Evolutionary conservation across 2,888 invertebrate genomes (phyloP).

Genomic region (Galerucella nymphaeae): DNA sequence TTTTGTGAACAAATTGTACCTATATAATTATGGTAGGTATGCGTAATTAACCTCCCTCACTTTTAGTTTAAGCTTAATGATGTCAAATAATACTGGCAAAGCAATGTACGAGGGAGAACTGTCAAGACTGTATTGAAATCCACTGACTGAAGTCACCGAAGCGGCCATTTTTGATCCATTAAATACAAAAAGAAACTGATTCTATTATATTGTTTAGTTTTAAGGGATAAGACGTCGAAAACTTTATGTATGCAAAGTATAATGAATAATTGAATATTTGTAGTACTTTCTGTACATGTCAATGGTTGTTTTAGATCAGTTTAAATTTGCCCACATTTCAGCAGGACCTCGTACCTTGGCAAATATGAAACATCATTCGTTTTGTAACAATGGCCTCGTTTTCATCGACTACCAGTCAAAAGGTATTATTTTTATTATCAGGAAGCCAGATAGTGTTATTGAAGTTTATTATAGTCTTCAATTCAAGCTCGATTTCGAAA

Average conservation of each 20-base stretch:
- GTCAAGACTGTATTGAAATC: too few relatives aligned
- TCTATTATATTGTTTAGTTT: too few relatives aligned
- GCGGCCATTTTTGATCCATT: too few relatives aligned
- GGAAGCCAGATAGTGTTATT: constrained; percentile 54
- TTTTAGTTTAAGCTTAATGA: constrained; percentile 4
- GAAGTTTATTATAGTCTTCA: constrained; percentile 52
- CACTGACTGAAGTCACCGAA: too few relatives aligned
- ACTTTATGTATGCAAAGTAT: too few relatives aligned
- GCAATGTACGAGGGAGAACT: not conserved
- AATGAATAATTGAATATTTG: too few relatives aligned
- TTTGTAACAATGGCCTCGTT: constrained; percentile 47
- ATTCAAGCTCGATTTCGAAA: constrained; percentile 51
- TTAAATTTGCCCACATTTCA: not conserved
- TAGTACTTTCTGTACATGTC: too few relatives aligned
- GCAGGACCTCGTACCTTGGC: constrained; percentile 1
- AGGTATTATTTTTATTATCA: constrained; percentile 57
- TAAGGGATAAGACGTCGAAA: too few relatives aligned
- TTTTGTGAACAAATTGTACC: constrained; percentile 36
- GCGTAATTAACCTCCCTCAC: constrained; percentile 38
- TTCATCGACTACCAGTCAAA: constrained; percentile 46
- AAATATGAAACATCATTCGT: constrained; percentile 46
- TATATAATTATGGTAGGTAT: constrained; percentile 34
- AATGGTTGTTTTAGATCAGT: not conserved
- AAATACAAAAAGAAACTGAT: too few relatives aligned
- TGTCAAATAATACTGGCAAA: not conserved